phyloP scores from a whole-genome alignment of 1,140 invertebrate species.

The Choristoneura fumiferana region DNA sequence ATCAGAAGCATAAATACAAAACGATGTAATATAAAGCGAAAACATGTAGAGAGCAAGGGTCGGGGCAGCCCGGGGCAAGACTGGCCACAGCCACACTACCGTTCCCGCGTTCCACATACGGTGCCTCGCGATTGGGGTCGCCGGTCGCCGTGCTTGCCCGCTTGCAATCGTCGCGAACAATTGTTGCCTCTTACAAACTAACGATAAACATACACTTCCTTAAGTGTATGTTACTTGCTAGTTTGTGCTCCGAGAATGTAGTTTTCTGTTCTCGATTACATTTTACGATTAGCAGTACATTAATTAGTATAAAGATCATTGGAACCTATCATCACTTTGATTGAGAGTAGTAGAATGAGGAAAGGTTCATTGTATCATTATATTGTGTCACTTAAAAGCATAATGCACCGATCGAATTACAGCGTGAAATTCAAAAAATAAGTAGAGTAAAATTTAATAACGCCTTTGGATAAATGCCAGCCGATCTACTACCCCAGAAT shows the following conservation, averaged over 20 bases:
- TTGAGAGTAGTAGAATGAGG: no score
- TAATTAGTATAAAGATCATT: neutral
- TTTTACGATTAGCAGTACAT: neutral
- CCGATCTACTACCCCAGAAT: conserved; percentile 40
- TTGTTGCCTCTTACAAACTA: conserved; percentile 23
- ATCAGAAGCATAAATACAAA: conserved; percentile 12
- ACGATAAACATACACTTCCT: conserved; percentile 27
- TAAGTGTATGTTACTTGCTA: conserved; percentile 17
- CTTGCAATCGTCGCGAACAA: conserved; percentile 13
- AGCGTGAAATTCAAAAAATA: neutral
- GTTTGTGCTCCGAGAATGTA: neutral
- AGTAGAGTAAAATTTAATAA: conserved; percentile 8
- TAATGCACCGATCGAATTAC: conserved; percentile 5
- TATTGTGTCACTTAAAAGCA: neutral
- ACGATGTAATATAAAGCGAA: conserved; percentile 24
- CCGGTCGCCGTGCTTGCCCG: conserved; percentile 24
- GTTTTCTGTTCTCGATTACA: neutral
- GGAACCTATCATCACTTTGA: neutral
- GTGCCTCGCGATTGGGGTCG: conserved; percentile 39
- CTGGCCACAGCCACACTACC: conserved; percentile 36
- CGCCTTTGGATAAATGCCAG: conserved; percentile 10
- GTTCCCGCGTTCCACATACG: conserved; percentile 63
- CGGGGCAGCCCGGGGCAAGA: conserved; percentile 37
- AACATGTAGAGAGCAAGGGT: conserved; percentile 35
- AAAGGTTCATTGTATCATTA: neutral